phyloP scores from a whole-genome alignment of 2,888 invertebrate species.

The Automeris io region DNA sequence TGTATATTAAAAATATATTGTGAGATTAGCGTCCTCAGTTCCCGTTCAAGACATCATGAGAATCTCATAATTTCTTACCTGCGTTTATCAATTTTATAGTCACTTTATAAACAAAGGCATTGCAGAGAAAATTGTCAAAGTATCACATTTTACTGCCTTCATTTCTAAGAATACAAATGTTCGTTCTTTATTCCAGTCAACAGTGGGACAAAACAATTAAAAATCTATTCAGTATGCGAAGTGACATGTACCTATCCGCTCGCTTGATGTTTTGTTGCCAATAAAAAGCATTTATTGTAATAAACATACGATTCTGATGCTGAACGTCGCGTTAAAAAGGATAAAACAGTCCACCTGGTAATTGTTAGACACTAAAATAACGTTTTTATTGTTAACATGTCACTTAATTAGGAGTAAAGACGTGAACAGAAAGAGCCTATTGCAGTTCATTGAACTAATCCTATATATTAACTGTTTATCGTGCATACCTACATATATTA shows the following conservation, averaged over 20 bases:
- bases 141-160: conserved; percentile 33
- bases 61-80: neutral
- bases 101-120: conserved; percentile 23
- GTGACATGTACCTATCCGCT: conserved; percentile 41
- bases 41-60: neutral
- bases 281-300: conserved; percentile 58
- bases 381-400: conserved; percentile 47
- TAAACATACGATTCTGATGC: conserved; percentile 51
- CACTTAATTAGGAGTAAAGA: conserved; percentile 47
- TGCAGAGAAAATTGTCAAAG: conserved; percentile 26
- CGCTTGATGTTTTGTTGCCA: conserved; percentile 50
- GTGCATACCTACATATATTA: too few species aligned
- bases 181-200: conserved; percentile 46
- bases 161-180: conserved; percentile 53
- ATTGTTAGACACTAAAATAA: conserved; percentile 45
- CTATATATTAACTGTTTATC: conserved; percentile 6
- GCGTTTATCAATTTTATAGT: conserved; percentile 5
- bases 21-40: too few species aligned
- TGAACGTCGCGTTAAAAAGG: conserved; percentile 39
- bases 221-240: conserved; percentile 60
- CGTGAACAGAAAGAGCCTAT: conserved; percentile 28
- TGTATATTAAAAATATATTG: too few species aligned
- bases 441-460: conserved; percentile 9
- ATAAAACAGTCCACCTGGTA: conserved; percentile 41
- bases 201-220: conserved; percentile 54